Evolutionary conservation across 2,888 invertebrate species (phyloP), one percentile per base, ranked within the genome.

Genomic region (Argyresthia albistria): DNA sequence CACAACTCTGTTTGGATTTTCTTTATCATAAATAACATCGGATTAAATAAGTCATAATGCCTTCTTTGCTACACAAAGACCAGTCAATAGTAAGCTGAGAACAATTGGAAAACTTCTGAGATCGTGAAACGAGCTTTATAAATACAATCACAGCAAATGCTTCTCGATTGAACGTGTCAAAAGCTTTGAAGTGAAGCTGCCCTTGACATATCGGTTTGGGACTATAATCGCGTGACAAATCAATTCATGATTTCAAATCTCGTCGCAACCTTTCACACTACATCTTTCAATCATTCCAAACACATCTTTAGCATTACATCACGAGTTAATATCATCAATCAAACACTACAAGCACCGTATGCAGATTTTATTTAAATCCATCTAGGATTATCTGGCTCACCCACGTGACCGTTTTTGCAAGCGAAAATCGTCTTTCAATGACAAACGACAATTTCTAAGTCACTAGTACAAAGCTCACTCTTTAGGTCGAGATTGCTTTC

Each of bases 251-350:
- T 76, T 61, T 75, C 73, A 76, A 84, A 9, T 83, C 80, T 82
- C 64, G 82, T 25, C 25, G 25, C 25, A 82, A 83, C 84, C 83
- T 83, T 82, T 82, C 73, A 73, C 73, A 80, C 69, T 25, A 65
- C 65, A 64, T 61, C 25, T 25, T 60, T 56, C 54, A 58, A 42
- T 42, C 8, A 58, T 59, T 61, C 56, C 51, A 47, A 45, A 58
- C 55, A 62, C 66, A 79, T 73, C 70, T 69, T 67, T 65, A 12
- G 61, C 66, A 59, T 76, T 72, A 70, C 74, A 67, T 73, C 72
- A 76, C 67, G 52, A 57, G 65, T 67, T 69, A 72, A 73, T 71
- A 76, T 74, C 76, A 72, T 76, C 79, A 75, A 76, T 78, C 75
- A 76, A 70, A 69, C 62, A 70, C 66, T 73, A 76, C 77, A 77